Base-by-base conservation (phyloP, 2,113 vertebrate species). In the Meriones unguiculatus region DNA sequence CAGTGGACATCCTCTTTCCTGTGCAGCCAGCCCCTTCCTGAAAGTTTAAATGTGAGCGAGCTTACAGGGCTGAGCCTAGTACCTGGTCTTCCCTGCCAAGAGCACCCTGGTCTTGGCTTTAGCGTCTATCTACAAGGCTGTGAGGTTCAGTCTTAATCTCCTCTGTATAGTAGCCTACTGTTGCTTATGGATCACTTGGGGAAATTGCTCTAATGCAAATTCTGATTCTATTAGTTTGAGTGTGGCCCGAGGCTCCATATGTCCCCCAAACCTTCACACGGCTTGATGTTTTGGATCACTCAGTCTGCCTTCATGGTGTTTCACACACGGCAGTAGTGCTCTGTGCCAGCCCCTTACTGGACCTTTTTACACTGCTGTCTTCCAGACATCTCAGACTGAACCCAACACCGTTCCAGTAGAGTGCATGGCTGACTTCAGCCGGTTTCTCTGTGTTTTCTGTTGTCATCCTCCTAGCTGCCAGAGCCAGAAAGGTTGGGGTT, bases 401-500 rank as follows among this genome's bases (percentile, higher is more conserved):
- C 35, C 82, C 91, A 35, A 24, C 22, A 50, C 62, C 73, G 70
- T 32, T 38, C 65, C 87, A 0, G 17, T 8, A 35, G 78, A 46
- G 32, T 35, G 59, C 65, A n/a, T 22, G 46, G 72, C 50, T 88
- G 62, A 54, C n/a, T 30, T 38, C 85, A 82, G 89, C 38, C 32
- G 8, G 24, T 62, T 92, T 86, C 85, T 85, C 12, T 41, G 59
- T 89, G 73, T 57, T 93, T 90, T 20, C 82, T 91, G 59, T 38
- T 35, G 41, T 82, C 50, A 70, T 57, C 70, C 15, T 92, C 69
- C 54, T 35, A 22, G 65, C 30, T 90, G 38, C 25, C 82, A 20
- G 90, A 12, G 38, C 81, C 95, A 30, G 64, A 93, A 54, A 62
- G 90, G 41, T 90, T 92, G 46, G 41, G 67, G 67, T 38, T 95